Evolutionary conservation across 1,140 invertebrate species (phyloP).

Genomic region (Papilio machaon): DNA sequence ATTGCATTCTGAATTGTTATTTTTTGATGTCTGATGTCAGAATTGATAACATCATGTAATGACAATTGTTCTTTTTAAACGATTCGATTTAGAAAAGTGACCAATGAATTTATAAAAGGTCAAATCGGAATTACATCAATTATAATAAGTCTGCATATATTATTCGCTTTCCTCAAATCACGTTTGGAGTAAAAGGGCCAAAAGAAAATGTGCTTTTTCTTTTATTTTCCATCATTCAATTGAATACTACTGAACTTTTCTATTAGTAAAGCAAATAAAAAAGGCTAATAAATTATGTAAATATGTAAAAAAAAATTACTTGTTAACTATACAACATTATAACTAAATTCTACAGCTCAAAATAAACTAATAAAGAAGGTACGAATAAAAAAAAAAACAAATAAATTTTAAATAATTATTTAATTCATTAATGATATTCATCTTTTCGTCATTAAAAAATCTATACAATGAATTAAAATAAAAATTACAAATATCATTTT

Average conservation of each 20-base stretch:
- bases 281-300: not conserved
- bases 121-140: not conserved
- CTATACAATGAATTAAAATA: slow-evolving; percentile 55
- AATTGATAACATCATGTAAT: not conserved
- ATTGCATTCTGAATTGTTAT: not conserved
- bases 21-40: not conserved
- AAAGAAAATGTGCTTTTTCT: too few relatives aligned
- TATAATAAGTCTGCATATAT: not conserved
- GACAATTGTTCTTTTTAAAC: slow-evolving; percentile 17
- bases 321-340: too few relatives aligned
- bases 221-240: too few relatives aligned
- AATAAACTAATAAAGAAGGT: not conserved
- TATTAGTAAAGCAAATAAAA: not conserved
- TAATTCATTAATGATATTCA: slow-evolving; percentile 68
- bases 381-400: slow-evolving; percentile 23
- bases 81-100: not conserved
- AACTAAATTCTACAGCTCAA: not conserved
- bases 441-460: slow-evolving; percentile 61
- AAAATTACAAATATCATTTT: slow-evolving; percentile 59
- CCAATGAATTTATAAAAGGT: not conserved
- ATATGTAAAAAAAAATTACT: not conserved
- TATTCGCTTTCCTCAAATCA: too few relatives aligned
- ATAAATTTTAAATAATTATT: slow-evolving; percentile 63
- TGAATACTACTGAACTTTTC: not conserved
- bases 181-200: too few relatives aligned